Percentiles rank a stretch among this genome's conserved stretches.
phyloP scores from a whole-genome alignment of 1,140 invertebrate genomes.

The Trichogramma pretiosum region DNA sequence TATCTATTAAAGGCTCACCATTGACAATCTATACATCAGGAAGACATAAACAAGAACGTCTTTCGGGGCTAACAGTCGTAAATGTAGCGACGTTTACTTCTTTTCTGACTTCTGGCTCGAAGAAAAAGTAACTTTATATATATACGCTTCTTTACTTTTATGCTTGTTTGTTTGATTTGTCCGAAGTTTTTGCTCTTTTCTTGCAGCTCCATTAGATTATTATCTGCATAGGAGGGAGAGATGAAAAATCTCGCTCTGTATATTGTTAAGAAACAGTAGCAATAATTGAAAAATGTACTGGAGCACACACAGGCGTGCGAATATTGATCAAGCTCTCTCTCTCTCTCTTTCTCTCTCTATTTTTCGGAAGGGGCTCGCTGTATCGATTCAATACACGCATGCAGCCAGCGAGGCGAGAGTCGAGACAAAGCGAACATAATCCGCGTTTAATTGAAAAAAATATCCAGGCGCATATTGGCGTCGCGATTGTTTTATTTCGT shows the following conservation, averaged over 20 bases:
- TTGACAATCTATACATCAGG: constrained; percentile 17
- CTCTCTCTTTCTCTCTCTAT: no score
- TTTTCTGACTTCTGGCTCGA: neutral
- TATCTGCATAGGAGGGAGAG: no score
- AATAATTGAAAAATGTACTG: constrained; percentile 11
- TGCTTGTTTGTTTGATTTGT: constrained; percentile 17
- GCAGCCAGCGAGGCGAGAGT: no score
- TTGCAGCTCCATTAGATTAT: neutral
- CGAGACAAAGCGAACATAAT: constrained; percentile 39
- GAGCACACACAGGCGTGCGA: neutral
- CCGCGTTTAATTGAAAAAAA: constrained; percentile 42
- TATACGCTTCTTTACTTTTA: no score
- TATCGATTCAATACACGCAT: no score
- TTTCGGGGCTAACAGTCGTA: constrained; percentile 1
- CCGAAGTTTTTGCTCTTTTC: neutral
- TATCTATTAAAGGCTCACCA: constrained; percentile 19
- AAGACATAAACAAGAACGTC: constrained; percentile 18
- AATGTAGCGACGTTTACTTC: constrained; percentile 17
- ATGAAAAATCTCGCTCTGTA: no score
- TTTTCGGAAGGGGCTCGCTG: no score
- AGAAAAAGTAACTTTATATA: constrained; percentile 17
- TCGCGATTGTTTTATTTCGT: no score
- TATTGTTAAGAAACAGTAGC: no score
- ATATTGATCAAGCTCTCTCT: no score
- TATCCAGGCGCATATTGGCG: no score